Percentiles rank a stretch among this genome's conserved stretches.
phyloP scores from a whole-genome alignment of 2,797 vertebrate genomes.

The Artibeus lituratus region DNA sequence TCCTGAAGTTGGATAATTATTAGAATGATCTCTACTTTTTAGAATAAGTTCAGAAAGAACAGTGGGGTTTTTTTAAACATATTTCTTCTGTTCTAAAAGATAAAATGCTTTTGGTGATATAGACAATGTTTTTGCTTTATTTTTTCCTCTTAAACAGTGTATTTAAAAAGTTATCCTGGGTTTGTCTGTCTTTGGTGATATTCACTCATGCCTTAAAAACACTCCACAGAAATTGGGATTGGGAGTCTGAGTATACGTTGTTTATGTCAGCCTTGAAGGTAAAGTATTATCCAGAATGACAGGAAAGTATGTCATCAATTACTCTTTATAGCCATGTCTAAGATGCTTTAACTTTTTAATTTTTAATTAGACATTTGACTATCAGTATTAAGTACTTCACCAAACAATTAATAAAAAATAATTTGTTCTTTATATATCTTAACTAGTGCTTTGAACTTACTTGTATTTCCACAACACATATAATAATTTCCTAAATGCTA shows the following conservation, averaged over 20 bases:
- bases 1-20: background rate
- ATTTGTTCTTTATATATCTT: background rate
- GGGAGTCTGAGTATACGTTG: slow-evolving; percentile 97
- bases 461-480: background rate
- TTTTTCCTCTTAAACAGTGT: slow-evolving; percentile 80
- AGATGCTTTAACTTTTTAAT: background rate
- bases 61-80: background rate
- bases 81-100: slow-evolving; percentile 4
- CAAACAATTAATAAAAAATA: slow-evolving; percentile 11
- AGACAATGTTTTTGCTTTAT: slow-evolving; percentile 36
- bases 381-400: slow-evolving; percentile 7
- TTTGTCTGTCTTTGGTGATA: slow-evolving; percentile 90
- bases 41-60: background rate
- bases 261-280: slow-evolving; percentile 99
- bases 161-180: slow-evolving; percentile 92
- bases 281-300: slow-evolving; percentile 72
- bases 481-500: background rate
- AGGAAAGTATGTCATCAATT: background rate
- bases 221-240: slow-evolving; percentile 97
- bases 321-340: background rate
- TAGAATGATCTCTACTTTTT: background rate
- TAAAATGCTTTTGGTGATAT: slow-evolving; percentile 17
- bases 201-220: slow-evolving; percentile 95
- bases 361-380: slow-evolving; percentile 16
- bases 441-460: background rate